Base-by-base conservation (phyloP, 2,113 vertebrate genomes). In the Clarias macrocephalus region DNA sequence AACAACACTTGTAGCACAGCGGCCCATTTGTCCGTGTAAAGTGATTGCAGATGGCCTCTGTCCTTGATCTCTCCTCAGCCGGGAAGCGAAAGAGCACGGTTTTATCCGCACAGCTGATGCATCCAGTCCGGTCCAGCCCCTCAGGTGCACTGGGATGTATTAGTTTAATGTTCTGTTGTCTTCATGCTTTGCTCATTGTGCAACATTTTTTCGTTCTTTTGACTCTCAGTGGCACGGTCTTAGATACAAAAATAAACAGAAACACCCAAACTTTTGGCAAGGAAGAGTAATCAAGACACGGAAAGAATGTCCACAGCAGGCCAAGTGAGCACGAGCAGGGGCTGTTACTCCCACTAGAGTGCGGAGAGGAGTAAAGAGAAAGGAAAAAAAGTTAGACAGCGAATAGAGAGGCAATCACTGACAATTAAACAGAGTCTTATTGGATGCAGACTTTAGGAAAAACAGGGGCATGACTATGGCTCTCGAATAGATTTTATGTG, bases 231-330 rank as follows among this genome's bases (percentile, higher is more conserved):
- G 88, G 91, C 89, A 88, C 90, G 86, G 89, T 89, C 94, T 89
- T 94, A 86, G 93, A 94, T 92, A 94, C 93, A 87, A 90, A 92
- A 92, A 94, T 92, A 95, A 94, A 94, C 92, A 93, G 92, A 88
- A 92, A 94, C 91, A 83, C 92, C 93, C 92, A 89, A 80, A 88
- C 82, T 60, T 89, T 90, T 91, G 85, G 91, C 93, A 91, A 80
- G 90, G 90, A 91, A 92, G 87, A 92, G 92, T 91, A 91, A 94
- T 94, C 92, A 89, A 89, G 90, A 91, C 90, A 83, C 89, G 90
- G 91, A 92, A 95, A 89, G 92, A 93, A 95, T 94, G 92, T 91
- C 91, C 93, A 90, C 91, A 90, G 25, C 76, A 65, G 83, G 92
- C 92, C 92, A 93, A 94, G 84, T 33, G 82, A 84, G 87, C 88